Percentiles rank a stretch among this genome's conserved stretches.
These are phyloP conservation scores for Condylostylus longicornis DNA, from an alignment of 1,140 invertebrate species.

Conservation along the genomic window DNA sequence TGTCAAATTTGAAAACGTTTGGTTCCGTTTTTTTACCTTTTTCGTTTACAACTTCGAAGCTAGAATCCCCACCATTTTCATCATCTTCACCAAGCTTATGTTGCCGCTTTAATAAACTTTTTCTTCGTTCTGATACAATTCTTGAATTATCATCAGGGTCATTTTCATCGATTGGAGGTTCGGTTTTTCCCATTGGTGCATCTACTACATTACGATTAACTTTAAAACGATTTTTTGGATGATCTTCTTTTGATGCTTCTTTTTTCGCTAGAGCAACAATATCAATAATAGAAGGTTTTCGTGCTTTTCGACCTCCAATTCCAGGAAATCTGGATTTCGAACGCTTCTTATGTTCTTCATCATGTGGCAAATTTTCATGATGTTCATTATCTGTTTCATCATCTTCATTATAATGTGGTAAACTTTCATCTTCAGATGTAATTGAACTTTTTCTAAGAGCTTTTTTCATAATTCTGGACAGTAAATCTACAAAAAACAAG, in stretches of 20 bases:
- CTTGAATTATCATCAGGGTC: slow-evolving; percentile 26
- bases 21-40: slow-evolving; percentile 7
- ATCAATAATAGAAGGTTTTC: slow-evolving; percentile 27
- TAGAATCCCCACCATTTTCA: background rate
- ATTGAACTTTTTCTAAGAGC: slow-evolving; percentile 40
- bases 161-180: slow-evolving; percentile 12
- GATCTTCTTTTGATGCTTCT: slow-evolving; percentile 10
- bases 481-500: slow-evolving; percentile 33
- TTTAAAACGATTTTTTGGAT: slow-evolving; percentile 23
- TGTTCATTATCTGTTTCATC: slow-evolving; percentile 50
- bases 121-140: slow-evolving; percentile 24
- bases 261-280: slow-evolving; percentile 29
- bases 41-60: background rate
- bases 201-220: slow-evolving; percentile 6
- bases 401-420: slow-evolving; percentile 20
- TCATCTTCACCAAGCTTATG: slow-evolving; percentile 1
- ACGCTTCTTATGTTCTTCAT: slow-evolving; percentile 29
- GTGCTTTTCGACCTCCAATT: slow-evolving; percentile 22
- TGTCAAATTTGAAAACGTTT: slow-evolving; percentile 27
- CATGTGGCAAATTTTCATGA: slow-evolving; percentile 47
- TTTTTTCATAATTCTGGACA: slow-evolving; percentile 45
- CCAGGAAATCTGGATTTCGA: background rate
- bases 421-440: slow-evolving; percentile 37
- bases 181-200: slow-evolving; percentile 8
- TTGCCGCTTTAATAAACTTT: slow-evolving; percentile 19